Percentiles rank a stretch among this genome's conserved stretches.
phyloP scores from a whole-genome alignment of 2,888 invertebrate genomes.

The Tortricodes alternella region DNA sequence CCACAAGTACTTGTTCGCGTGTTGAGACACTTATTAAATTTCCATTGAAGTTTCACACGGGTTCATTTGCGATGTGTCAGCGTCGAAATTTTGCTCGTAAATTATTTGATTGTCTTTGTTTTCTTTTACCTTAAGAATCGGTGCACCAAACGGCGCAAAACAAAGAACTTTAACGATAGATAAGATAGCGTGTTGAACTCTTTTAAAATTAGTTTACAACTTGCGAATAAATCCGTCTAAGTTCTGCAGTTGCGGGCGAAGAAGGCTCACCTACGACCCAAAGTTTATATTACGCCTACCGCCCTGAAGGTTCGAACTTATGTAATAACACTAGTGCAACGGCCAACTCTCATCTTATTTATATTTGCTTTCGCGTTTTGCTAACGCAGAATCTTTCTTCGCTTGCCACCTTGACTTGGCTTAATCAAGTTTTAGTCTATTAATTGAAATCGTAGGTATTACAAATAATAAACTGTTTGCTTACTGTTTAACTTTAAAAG shows the following conservation, averaged over 20 bases:
- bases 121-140: not conserved
- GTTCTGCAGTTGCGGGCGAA: constrained; percentile 33
- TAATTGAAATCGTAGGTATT: no score
- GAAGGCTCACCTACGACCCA: constrained; percentile 52
- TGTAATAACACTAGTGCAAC: constrained; percentile 67
- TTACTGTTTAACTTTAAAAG: no score
- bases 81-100: not conserved
- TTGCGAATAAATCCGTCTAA: constrained; percentile 19
- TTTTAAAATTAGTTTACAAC: constrained; percentile 13
- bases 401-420: constrained; percentile 6
- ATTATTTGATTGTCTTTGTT: not conserved
- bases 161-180: not conserved
- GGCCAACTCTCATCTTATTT: constrained; percentile 44
- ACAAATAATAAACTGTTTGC: no score
- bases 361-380: not conserved
- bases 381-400: constrained; percentile 24
- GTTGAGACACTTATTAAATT: constrained; percentile 10
- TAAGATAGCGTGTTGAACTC: constrained; percentile 19
- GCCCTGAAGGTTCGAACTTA: constrained; percentile 68
- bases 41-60: constrained; percentile 15
- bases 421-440: not conserved
- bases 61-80: not conserved
- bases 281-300: constrained; percentile 73
- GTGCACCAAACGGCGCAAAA: not conserved
- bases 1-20: not conserved